Evolutionary conservation across 2,888 invertebrate species (phyloP).

Genomic region (Orthosia incerta): DNA sequence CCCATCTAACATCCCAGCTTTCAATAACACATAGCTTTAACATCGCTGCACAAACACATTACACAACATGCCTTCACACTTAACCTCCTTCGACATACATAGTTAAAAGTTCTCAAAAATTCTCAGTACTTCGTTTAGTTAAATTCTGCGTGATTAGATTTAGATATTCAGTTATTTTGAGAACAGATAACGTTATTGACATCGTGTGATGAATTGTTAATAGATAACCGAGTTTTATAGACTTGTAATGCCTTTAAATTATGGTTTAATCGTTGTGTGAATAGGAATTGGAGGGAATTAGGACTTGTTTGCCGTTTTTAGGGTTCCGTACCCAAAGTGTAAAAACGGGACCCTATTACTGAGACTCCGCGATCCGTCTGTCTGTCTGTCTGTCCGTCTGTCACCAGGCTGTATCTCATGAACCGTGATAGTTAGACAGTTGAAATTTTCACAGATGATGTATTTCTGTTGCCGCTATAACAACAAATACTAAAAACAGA

Average conservation of each 20-base stretch:
- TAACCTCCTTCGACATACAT: background rate
- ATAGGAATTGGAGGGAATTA: slow-evolving; percentile 15
- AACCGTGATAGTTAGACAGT: too few relatives aligned
- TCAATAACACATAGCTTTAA: background rate
- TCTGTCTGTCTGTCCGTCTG: too few relatives aligned
- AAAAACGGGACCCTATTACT: too few relatives aligned
- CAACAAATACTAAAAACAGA: too few relatives aligned
- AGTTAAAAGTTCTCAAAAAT: slow-evolving; percentile 56
- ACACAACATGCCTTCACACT: slow-evolving; percentile 16
- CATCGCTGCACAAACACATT: background rate
- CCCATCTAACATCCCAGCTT: too few relatives aligned
- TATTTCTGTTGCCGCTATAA: too few relatives aligned
- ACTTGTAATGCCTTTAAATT: slow-evolving; percentile 35
- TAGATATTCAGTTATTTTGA: slow-evolving; percentile 65
- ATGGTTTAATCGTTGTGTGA: background rate
- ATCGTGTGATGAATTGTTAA: slow-evolving; percentile 55
- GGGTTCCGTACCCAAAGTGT: too few relatives aligned
- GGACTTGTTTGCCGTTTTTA: background rate
- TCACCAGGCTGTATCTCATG: too few relatives aligned
- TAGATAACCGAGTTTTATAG: slow-evolving; percentile 51
- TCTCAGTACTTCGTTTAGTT: slow-evolving; percentile 69
- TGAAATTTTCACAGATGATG: too few relatives aligned
- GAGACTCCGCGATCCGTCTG: too few relatives aligned
- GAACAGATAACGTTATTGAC: slow-evolving; percentile 68
- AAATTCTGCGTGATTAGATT: slow-evolving; percentile 72